phyloP scores from a whole-genome alignment of 2,888 invertebrate genomes.

The Epinotia ramella region DNA sequence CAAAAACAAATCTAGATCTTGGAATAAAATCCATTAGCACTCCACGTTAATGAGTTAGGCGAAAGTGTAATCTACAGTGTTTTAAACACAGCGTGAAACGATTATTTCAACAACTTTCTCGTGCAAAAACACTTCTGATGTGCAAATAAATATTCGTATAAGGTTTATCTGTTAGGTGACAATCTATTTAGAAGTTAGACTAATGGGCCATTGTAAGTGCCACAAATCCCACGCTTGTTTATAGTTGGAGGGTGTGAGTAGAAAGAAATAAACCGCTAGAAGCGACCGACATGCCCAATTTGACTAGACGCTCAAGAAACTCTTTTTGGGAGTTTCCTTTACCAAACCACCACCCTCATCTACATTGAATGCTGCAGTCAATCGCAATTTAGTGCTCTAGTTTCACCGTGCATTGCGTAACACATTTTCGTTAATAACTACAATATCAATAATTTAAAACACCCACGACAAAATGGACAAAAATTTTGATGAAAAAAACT shows the following conservation, averaged over 20 bases:
- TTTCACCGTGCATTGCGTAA: neutral
- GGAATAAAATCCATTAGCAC: conserved; percentile 10
- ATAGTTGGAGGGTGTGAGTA: conserved; percentile 57
- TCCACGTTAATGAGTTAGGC: conserved; percentile 6
- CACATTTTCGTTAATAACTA: too few species aligned
- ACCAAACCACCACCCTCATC: neutral
- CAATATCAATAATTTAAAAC: too few species aligned
- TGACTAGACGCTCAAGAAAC: conserved; percentile 29
- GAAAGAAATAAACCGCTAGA: conserved; percentile 57
- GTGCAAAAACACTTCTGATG: conserved; percentile 25
- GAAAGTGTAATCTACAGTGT: conserved; percentile 14
- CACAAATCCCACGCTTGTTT: conserved; percentile 69
- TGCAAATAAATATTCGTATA: conserved; percentile 21
- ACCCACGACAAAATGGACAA: too few species aligned
- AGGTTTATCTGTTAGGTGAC: conserved; percentile 46
- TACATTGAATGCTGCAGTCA: conserved; percentile 11
- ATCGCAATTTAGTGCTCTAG: conserved; percentile 8
- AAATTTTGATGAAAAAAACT: too few species aligned
- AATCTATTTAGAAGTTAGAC: conserved; percentile 55
- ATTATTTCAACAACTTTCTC: conserved; percentile 8
- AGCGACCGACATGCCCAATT: conserved; percentile 42
- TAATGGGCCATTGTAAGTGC: conserved; percentile 53
- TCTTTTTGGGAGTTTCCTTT: conserved; percentile 27
- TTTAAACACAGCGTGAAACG: conserved; percentile 16
- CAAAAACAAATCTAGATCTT: conserved; percentile 20